Evolutionary conservation across 2,797 vertebrate genomes (phyloP).

Genomic region (Limnodromus scolopaceus): DNA sequence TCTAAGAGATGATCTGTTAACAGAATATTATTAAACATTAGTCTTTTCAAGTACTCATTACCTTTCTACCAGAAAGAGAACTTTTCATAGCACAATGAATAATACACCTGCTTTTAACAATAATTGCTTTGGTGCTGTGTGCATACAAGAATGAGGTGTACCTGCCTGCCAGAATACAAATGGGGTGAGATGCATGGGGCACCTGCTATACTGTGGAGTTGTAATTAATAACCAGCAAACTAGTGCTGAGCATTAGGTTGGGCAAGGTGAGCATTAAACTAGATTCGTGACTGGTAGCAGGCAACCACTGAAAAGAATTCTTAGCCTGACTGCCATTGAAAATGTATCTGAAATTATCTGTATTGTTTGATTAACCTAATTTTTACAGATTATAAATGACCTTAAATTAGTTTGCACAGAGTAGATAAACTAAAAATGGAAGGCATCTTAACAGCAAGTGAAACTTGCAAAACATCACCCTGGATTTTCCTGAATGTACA

Average conservation of each 20-base stretch:
- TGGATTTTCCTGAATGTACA: background rate
- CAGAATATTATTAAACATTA: slow-evolving; percentile 43
- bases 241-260: background rate
- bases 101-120: slow-evolving; percentile 35
- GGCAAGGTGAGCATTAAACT: background rate
- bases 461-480: background rate
- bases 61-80: slow-evolving; percentile 22
- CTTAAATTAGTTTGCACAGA: background rate
- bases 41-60: slow-evolving; percentile 48
- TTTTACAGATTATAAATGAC: background rate
- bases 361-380: background rate
- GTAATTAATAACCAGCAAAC: slow-evolving; percentile 23
- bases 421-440: background rate
- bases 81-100: slow-evolving; percentile 16
- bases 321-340: background rate
- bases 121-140: slow-evolving; percentile 44
- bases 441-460: background rate
- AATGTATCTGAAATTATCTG: background rate
- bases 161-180: slow-evolving; percentile 15
- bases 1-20: slow-evolving; percentile 24
- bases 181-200: background rate
- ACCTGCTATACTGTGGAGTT: background rate
- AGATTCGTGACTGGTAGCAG: background rate
- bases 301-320: background rate
- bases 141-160: background rate